Evolutionary conservation across 2,113 vertebrate species (phyloP), one percentile per base, ranked within the genome.

Genomic region (Mastomys natalensis): DNA sequence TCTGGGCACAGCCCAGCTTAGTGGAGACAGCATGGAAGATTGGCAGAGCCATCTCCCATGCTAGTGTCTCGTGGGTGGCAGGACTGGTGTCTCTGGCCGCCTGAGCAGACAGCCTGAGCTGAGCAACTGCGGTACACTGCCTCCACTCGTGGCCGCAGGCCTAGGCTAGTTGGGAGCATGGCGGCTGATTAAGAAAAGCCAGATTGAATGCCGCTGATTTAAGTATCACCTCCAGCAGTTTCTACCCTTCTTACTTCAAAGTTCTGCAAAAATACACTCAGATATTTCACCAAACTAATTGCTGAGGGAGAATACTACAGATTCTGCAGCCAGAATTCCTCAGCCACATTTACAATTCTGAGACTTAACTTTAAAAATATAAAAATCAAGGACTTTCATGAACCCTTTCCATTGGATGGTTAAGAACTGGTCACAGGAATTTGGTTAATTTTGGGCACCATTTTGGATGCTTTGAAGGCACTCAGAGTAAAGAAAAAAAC

Each of bases 351-450:
- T 66, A 58, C 7, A 81, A 58, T 80, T 81, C 40, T 55, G 13
- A 85, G 86, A 89, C 15, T 58, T 84, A 87, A 89, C 17, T 91
- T 53, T 62, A 88, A 24, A 95, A 95, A 82, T 22, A 51, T 37
- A 87, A 91, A 91, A 87, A 51, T 29, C 22, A 60, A 73, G 53
- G 64, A 48, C 22, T 53, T 94, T 21, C 40, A 22, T 24, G 7
- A 84, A 70, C 68, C 58, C 7, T 43, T 66, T 92, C 89, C 60
- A 62, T 66, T 89, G 55, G 53, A 70, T 45, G 43, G 80, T 16
- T 60, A 70, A 7, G 43, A 94, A 73, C 62, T 0, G 0, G 17
- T 51, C 62, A 90, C 7, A 43, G 64, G 58, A 37, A 26, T 84
- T 26, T 80, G 22, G 84, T 26, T 74, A 84, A 89, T n/a, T 84